phyloP scores from a whole-genome alignment of 2,888 invertebrate species.

The Eilema depressum region DNA sequence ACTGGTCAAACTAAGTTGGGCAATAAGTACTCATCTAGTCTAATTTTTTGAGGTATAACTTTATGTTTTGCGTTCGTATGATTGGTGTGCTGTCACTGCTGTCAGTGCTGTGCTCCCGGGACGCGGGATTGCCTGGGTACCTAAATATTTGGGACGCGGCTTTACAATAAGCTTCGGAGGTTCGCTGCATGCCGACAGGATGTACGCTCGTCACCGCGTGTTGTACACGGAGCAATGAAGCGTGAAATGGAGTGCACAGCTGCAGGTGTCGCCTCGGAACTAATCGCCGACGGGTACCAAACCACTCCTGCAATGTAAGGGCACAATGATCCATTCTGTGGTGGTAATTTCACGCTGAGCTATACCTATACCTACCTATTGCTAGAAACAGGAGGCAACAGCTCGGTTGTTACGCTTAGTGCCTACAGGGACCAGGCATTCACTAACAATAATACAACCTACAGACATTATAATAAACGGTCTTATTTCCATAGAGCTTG shows the following conservation, averaged over 20 bases:
- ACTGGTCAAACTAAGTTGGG: too few relatives aligned
- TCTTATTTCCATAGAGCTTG: not conserved
- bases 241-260: not conserved
- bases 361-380: too few relatives aligned
- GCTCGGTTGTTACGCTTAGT: too few relatives aligned
- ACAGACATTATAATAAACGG: not conserved
- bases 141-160: not conserved
- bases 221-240: not conserved
- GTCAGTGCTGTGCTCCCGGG: not conserved
- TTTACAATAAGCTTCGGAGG: not conserved
- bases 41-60: too few relatives aligned
- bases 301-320: too few relatives aligned
- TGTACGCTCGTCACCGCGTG: slow-evolving; percentile 9
- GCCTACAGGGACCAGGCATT: too few relatives aligned
- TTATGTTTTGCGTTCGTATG: not conserved
- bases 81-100: too few relatives aligned
- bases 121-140: too few relatives aligned
- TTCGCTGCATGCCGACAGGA: slow-evolving; percentile 11
- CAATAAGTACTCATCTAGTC: too few relatives aligned
- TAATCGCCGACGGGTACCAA: slow-evolving; percentile 9
- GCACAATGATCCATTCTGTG: too few relatives aligned
- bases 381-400: too few relatives aligned
- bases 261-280: slow-evolving; percentile 18
- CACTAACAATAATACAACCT: not conserved
- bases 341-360: too few relatives aligned